phyloP scores from a whole-genome alignment of 2,113 vertebrate genomes.

The Cololabis saira region DNA sequence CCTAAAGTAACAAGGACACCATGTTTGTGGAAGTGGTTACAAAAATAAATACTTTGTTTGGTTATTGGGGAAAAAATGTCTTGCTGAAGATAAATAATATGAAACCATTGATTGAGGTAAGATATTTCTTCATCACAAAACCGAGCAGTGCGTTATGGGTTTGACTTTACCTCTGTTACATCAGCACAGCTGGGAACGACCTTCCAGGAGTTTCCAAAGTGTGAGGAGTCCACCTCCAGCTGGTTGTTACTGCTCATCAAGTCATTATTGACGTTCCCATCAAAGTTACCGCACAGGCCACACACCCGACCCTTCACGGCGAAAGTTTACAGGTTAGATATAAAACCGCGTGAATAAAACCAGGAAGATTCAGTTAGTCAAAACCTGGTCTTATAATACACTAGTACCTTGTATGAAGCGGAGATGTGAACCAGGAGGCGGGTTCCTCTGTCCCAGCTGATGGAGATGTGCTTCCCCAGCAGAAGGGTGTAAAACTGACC shows the following conservation, averaged over 20 bases:
- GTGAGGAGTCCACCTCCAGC: constrained; percentile 88
- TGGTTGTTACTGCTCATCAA: constrained; percentile 92
- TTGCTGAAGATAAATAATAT: too few relatives aligned
- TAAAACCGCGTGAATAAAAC: not conserved
- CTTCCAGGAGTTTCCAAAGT: constrained; percentile 98
- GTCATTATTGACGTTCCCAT: constrained; percentile 94
- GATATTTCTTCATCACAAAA: not conserved
- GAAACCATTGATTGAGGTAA: not conserved
- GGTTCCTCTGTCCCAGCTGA: constrained; percentile 91
- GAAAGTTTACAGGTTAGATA: not conserved
- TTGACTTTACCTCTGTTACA: constrained; percentile 83
- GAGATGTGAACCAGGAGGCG: constrained; percentile 87
- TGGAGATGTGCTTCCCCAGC: constrained; percentile 85
- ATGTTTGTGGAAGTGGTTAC: too few relatives aligned
- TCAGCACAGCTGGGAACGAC: constrained; percentile 89
- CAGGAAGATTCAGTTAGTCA: not conserved
- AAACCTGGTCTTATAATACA: not conserved
- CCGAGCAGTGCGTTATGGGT: accelerated
- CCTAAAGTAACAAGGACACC: too few relatives aligned
- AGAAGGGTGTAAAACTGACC: constrained; percentile 88
- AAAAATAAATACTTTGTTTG: too few relatives aligned
- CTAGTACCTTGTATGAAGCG: constrained; percentile 84
- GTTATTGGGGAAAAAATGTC: too few relatives aligned
- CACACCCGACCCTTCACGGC: constrained; percentile 87
- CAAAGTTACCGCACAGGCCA: constrained; percentile 96